Conservation (phyloP, 2,113 vertebrate genomes). For the Vombatus ursinus region DNA sequence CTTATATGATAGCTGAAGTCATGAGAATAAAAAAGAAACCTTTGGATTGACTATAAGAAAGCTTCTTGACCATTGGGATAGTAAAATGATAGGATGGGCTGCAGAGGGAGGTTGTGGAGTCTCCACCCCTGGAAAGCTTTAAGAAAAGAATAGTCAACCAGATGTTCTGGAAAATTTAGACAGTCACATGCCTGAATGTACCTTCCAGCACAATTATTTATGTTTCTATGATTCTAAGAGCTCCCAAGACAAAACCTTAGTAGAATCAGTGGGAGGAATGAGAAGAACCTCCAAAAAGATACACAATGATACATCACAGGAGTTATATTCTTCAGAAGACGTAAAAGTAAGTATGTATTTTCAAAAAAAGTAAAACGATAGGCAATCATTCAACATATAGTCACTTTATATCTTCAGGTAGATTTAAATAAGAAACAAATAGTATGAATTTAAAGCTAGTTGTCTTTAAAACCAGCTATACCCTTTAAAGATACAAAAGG, state of each 20-base stretch:
- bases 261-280: neutral
- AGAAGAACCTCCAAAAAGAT: neutral
- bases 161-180: neutral
- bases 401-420: neutral
- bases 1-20: neutral
- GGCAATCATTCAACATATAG: neutral
- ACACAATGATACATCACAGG: neutral
- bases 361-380: neutral
- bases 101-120: neutral
- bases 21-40: neutral
- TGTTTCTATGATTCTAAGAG: neutral
- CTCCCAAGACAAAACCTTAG: neutral
- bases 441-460: neutral
- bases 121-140: slow-evolving; percentile 13
- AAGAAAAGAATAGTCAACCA: neutral
- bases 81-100: neutral
- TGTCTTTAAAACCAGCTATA: neutral
- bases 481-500: neutral
- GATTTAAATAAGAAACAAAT: slow-evolving; percentile 22
- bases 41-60: neutral
- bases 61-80: slow-evolving; percentile 13
- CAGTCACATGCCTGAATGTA: neutral
- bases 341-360: neutral
- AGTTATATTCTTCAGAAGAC: slow-evolving; percentile 2
- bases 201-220: neutral